Evolutionary conservation across 2,113 vertebrate species (phyloP).

Genomic region (Dicentrarchus labrax): DNA sequence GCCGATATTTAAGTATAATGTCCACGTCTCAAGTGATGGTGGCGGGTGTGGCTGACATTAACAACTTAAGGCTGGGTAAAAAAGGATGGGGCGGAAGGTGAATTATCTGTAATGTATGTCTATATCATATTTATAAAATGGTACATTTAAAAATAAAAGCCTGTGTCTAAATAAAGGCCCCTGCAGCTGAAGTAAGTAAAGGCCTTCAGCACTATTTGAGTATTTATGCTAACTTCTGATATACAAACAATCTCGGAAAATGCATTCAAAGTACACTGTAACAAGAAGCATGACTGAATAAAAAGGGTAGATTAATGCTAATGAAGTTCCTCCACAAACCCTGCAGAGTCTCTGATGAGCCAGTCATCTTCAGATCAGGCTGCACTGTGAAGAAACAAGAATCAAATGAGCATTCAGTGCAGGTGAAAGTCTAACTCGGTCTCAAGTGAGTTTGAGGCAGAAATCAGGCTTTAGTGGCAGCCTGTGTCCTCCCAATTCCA

Average conservation of each 20-base stretch:
- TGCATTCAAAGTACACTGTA: not conserved
- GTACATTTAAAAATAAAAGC: too few species aligned
- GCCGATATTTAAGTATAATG: not conserved
- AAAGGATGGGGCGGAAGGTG: too few species aligned
- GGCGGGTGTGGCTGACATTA: too few species aligned
- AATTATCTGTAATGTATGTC: not conserved
- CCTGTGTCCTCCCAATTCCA: conserved; percentile 51
- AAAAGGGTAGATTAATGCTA: conserved; percentile 18
- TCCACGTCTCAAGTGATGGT: too few species aligned
- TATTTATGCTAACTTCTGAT: not conserved
- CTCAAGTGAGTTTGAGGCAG: conserved; percentile 38
- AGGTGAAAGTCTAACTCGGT: conserved; percentile 38
- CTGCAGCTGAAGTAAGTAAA: not conserved
- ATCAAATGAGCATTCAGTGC: conserved; percentile 26
- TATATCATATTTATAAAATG: too few species aligned
- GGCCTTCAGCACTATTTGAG: not conserved
- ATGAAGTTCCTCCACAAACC: conserved; percentile 15
- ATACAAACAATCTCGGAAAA: not conserved
- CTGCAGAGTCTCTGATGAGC: conserved; percentile 24
- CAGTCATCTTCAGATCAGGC: conserved; percentile 30
- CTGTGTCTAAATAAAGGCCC: too few species aligned
- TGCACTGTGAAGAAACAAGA: not conserved
- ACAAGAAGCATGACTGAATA: conserved; percentile 14
- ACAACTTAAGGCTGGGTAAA: too few species aligned
- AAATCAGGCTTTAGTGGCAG: conserved; percentile 45